These are phyloP conservation scores for Lingula anatina DNA, from an alignment of 2,888 invertebrate species.

Conservation along the genomic window DNA sequence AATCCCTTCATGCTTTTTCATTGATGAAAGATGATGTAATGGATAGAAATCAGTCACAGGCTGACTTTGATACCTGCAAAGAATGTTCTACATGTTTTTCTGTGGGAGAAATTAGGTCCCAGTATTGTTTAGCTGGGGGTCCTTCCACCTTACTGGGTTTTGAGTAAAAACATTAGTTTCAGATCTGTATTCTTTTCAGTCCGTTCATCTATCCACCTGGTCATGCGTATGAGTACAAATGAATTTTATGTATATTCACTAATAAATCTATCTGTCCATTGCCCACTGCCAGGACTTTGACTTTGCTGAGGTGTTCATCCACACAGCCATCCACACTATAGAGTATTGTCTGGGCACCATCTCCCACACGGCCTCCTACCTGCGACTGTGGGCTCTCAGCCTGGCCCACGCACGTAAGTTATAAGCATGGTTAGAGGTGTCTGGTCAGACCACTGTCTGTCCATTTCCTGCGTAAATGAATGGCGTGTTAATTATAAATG, in stretches of 20 bases:
- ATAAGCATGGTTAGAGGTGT: constrained; percentile 8
- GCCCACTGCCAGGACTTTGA: constrained; percentile 57
- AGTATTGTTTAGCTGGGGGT: no score
- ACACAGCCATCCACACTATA: constrained; percentile 96
- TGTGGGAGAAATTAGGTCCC: no score
- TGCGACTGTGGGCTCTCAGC: constrained; percentile 97
- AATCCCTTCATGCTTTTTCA: no score
- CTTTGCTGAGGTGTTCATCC: constrained; percentile 83
- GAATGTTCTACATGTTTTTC: no score
- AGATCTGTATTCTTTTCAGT: background rate
- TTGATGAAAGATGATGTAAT: no score
- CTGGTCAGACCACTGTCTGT: no score
- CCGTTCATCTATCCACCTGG: background rate
- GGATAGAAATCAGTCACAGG: no score
- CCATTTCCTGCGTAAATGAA: no score
- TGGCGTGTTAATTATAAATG: no score
- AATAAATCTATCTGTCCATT: background rate
- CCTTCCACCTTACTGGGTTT: background rate
- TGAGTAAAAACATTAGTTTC: background rate
- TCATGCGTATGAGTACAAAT: background rate
- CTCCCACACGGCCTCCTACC: constrained; percentile 97
- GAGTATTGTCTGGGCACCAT: constrained; percentile 97
- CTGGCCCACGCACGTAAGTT: constrained; percentile 94
- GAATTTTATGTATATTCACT: background rate
- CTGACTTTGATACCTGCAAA: no score